Percentiles rank a stretch among this genome's conserved stretches.
Evolutionary conservation across 2,888 invertebrate species (phyloP).

Genomic region (Apodemia mormo): DNA sequence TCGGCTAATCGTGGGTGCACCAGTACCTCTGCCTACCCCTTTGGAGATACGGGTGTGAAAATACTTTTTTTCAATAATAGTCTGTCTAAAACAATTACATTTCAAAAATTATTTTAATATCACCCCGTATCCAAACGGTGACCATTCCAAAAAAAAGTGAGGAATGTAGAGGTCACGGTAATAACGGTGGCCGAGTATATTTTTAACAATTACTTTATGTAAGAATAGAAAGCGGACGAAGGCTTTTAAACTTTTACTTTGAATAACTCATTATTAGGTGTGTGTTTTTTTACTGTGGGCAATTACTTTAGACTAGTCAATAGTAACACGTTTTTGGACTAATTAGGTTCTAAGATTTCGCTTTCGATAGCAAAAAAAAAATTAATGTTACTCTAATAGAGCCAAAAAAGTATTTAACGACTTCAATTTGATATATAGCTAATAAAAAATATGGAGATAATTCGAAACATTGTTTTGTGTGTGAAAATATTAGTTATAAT

Average conservation of each 20-base stretch:
- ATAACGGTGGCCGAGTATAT: slow-evolving; percentile 15
- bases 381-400: too few relatives aligned
- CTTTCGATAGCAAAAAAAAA: not conserved
- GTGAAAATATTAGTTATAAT: too few relatives aligned
- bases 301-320: slow-evolving; percentile 3
- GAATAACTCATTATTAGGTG: slow-evolving; percentile 16
- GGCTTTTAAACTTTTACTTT: slow-evolving; percentile 22
- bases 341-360: slow-evolving; percentile 4
- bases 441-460: too few relatives aligned
- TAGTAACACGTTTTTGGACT: not conserved
- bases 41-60: too few relatives aligned
- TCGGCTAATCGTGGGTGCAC: too few relatives aligned
- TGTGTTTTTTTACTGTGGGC: slow-evolving; percentile 9
- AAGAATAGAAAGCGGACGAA: slow-evolving; percentile 22
- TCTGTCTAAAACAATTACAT: not conserved
- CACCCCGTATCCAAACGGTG: slow-evolving; percentile 11
- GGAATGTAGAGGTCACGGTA: slow-evolving; percentile 17
- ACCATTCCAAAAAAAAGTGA: slow-evolving; percentile 13
- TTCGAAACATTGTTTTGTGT: too few relatives aligned
- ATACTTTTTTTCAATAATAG: too few relatives aligned
- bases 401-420: too few relatives aligned
- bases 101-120: not conserved
- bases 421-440: too few relatives aligned
- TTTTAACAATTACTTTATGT: slow-evolving; percentile 21
- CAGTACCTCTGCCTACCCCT: too few relatives aligned